These are phyloP conservation scores for Hydriomena furcata DNA, from an alignment of 2,888 invertebrate species.

Conservation along the genomic window DNA sequence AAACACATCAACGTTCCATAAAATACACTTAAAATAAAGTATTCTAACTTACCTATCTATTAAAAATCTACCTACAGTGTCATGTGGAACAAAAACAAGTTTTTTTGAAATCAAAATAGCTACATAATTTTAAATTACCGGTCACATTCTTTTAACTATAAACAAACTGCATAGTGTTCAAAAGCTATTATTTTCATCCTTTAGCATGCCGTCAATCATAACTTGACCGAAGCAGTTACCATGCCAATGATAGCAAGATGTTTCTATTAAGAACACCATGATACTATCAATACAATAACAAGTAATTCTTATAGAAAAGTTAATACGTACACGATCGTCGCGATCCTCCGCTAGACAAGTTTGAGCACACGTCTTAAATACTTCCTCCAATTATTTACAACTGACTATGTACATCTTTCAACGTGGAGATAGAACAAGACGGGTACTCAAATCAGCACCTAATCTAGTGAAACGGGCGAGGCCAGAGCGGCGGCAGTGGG, in stretches of 20 bases:
- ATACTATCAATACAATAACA: conserved; percentile 34
- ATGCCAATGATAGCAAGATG: conserved; percentile 5
- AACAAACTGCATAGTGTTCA: conserved; percentile 13
- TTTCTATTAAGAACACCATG: conserved; percentile 26
- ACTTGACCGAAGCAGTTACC: conserved; percentile 12
- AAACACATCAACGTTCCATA: conserved; percentile 9
- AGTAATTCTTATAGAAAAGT: conserved; percentile 36
- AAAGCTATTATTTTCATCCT: conserved; percentile 21
- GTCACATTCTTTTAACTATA: conserved; percentile 3
- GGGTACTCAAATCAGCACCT: conserved; percentile 28
- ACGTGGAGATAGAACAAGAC: conserved; percentile 27
- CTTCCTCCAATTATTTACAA: conserved; percentile 30
- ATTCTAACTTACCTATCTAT: conserved; percentile 9
- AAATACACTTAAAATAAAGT: not conserved
- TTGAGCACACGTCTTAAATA: conserved; percentile 24
- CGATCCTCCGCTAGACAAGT: conserved; percentile 36
- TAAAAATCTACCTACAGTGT: conserved; percentile 9
- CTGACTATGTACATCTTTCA: conserved; percentile 28
- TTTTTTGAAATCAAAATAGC: no score
- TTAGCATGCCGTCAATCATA: conserved; percentile 11
- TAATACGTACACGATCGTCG: conserved; percentile 36
- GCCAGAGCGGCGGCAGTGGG: conserved; percentile 66
- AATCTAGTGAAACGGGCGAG: conserved; percentile 57
- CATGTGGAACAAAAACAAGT: no score
- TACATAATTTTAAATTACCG: not conserved